Base-by-base conservation (phyloP, 2,888 invertebrate genomes). In the Coleophora flavipennella region DNA sequence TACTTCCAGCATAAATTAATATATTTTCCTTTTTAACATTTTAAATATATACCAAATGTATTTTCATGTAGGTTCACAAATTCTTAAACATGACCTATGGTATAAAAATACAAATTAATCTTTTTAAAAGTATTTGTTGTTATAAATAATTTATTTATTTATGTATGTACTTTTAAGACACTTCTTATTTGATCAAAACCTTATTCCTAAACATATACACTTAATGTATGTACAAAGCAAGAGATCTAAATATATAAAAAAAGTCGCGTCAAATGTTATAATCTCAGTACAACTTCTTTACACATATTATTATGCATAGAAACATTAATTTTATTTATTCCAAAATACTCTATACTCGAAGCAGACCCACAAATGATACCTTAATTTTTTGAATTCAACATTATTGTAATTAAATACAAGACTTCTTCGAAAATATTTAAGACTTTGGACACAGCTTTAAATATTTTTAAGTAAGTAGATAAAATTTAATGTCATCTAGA, bases 51-150 rank as follows among this genome's bases (percentile, higher is more conserved):
- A 26, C 31, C 42, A 36, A 38, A 38, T 36, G 37, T 40, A 51
- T n/a, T n/a, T 20, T 3, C 6, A 20, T 20, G 20, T 20, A 20
- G 20, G 6, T 3, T 4, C 50, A 53, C 41, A 50, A 51, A 46
- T 51, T 50, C 46, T 44, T 58, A 57, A 61, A 64, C 53, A 55
- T 60, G 57, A 55, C 45, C 49, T 51, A 53, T 45, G 50, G 52
- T 57, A 73, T 64, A 74, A 74, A 74, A 74, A 73, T 74, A 75
- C 69, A 59, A 70, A 64, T 57, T 53, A 67, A 64, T 51, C 54
- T 53, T 51, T 60, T 53, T 55, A 48, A 44, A 47, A 20, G n/a
- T n/a, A n/a, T n/a, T n/a, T n/a, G n/a, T n/a, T n/a, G n/a, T 20
- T 20, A 20, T 20, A 3, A 20, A 20, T 20, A 20, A 20, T 20